Percentiles rank a stretch among this genome's conserved stretches.
Evolutionary conservation across 1,140 invertebrate species (phyloP).

Genomic region (Drosophila cardini): DNA sequence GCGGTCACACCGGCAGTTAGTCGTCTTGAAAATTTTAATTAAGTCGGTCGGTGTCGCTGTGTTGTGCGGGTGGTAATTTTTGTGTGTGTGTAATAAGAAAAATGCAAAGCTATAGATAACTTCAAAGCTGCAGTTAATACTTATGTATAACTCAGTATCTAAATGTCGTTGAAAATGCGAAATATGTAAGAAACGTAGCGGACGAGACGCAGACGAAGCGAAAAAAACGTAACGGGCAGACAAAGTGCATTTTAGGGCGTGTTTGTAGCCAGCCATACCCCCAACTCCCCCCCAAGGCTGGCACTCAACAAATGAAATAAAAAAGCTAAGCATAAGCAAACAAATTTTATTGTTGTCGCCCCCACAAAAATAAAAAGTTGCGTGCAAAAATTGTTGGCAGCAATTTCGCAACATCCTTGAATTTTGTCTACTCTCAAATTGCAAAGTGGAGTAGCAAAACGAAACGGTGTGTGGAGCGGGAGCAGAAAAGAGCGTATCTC

Average conservation of each 20-base stretch:
- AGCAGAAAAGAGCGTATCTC: slow-evolving; percentile 49
- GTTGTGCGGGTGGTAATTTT: slow-evolving; percentile 56
- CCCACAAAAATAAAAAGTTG: slow-evolving; percentile 17
- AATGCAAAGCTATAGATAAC: slow-evolving; percentile 72
- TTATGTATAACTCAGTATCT: slow-evolving; percentile 15
- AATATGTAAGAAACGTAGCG: slow-evolving; percentile 43
- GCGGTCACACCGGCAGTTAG: slow-evolving; percentile 38
- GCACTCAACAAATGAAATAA: slow-evolving; percentile 47
- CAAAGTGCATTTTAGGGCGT: slow-evolving; percentile 69
- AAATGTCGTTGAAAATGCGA: slow-evolving; percentile 21
- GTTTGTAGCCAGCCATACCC: slow-evolving; percentile 58
- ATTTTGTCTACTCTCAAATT: slow-evolving; percentile 79
- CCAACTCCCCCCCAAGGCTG: slow-evolving; percentile 8
- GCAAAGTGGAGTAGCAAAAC: slow-evolving; percentile 63
- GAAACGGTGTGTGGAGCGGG: slow-evolving; percentile 37
- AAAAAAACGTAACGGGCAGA: slow-evolving; percentile 46
- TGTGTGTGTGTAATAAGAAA: slow-evolving; percentile 67
- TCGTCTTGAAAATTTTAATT: slow-evolving; percentile 49
- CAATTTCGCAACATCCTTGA: slow-evolving; percentile 73
- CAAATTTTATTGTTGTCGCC: slow-evolving; percentile 25
- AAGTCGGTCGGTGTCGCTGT: slow-evolving; percentile 36
- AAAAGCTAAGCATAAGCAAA: slow-evolving; percentile 16
- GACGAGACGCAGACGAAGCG: slow-evolving; percentile 31
- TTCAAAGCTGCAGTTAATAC: slow-evolving; percentile 47
- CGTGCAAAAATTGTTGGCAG: slow-evolving; percentile 46